Evolutionary conservation across 2,888 invertebrate genomes (phyloP).

Genomic region (Lasioglossum marginatum): DNA sequence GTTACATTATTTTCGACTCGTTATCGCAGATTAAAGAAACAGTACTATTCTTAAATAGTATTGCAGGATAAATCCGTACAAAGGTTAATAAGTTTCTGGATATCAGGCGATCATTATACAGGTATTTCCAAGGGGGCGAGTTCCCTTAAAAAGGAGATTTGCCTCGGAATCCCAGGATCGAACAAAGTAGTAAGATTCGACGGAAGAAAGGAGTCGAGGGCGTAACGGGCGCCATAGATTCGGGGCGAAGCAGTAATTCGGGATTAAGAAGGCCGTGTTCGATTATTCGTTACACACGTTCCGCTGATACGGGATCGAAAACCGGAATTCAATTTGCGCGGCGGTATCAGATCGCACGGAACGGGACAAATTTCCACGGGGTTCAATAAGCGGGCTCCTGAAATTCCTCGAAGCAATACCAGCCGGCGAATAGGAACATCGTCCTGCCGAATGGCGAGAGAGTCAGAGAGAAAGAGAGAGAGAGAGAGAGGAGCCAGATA

Average conservation of each 20-base stretch:
- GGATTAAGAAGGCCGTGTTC: slow-evolving; percentile 17
- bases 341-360: slow-evolving; percentile 43
- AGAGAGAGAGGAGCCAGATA: slow-evolving; percentile 21
- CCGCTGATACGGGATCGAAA: slow-evolving; percentile 46
- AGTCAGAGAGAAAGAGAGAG: neutral
- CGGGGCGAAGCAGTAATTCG: slow-evolving; percentile 12
- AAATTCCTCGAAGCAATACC: slow-evolving; percentile 37
- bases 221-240: slow-evolving; percentile 3
- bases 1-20: neutral
- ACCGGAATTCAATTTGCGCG: slow-evolving; percentile 56
- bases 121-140: neutral
- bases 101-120: neutral
- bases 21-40: neutral
- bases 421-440: slow-evolving; percentile 19
- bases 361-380: slow-evolving; percentile 46
- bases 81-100: no score
- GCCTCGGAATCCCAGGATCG: neutral
- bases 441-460: neutral
- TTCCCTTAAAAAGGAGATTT: neutral
- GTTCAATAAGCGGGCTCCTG: slow-evolving; percentile 39
- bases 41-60: neutral
- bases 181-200: neutral
- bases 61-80: neutral
- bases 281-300: slow-evolving; percentile 41
- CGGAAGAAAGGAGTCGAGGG: neutral